A percentile compares a stretch with the other conserved stretches of the same genome.
Evolutionary conservation across 2,888 invertebrate species (phyloP).

Genomic region (Parnassius glacialis): DNA sequence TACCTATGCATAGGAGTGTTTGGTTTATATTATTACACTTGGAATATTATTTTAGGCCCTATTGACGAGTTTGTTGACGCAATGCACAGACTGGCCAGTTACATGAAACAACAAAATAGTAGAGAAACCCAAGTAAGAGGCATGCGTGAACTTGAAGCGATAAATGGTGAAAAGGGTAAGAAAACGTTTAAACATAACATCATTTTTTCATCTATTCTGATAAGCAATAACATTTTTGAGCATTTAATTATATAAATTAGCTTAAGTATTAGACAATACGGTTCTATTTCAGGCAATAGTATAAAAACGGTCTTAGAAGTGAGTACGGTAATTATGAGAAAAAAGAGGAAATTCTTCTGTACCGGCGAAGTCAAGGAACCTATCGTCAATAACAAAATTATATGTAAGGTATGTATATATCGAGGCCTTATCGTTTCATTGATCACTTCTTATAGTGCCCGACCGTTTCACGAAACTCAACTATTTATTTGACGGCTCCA

Average conservation of each 20-base stretch:
- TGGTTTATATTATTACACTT: too few relatives aligned
- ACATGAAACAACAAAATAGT: slow-evolving; percentile 73
- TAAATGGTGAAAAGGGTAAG: slow-evolving; percentile 71
- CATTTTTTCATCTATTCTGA: too few relatives aligned
- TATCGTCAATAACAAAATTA: slow-evolving; percentile 74
- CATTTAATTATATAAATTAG: too few relatives aligned
- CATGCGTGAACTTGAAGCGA: slow-evolving; percentile 72
- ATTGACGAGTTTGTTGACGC: slow-evolving; percentile 74
- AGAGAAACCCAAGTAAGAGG: slow-evolving; percentile 69
- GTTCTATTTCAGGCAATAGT: slow-evolving; percentile 56
- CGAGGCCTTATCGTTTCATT: neutral
- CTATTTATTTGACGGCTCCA: too few relatives aligned
- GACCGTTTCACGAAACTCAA: too few relatives aligned
- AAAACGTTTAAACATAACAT: neutral
- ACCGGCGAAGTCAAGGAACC: slow-evolving; percentile 75
- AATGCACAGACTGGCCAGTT: slow-evolving; percentile 61
- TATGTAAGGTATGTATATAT: slow-evolving; percentile 59
- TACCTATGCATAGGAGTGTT: too few relatives aligned
- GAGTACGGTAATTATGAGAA: slow-evolving; percentile 72
- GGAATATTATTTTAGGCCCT: slow-evolving; percentile 48
- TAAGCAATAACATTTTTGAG: too few relatives aligned
- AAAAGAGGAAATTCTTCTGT: slow-evolving; percentile 73
- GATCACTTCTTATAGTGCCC: too few relatives aligned
- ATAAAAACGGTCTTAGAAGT: slow-evolving; percentile 72
- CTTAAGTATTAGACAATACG: neutral